Percentiles rank a stretch among this genome's conserved stretches.
Conservation (phyloP, 2,797 vertebrate genomes). For the Sebastes baramenuke region DNA sequence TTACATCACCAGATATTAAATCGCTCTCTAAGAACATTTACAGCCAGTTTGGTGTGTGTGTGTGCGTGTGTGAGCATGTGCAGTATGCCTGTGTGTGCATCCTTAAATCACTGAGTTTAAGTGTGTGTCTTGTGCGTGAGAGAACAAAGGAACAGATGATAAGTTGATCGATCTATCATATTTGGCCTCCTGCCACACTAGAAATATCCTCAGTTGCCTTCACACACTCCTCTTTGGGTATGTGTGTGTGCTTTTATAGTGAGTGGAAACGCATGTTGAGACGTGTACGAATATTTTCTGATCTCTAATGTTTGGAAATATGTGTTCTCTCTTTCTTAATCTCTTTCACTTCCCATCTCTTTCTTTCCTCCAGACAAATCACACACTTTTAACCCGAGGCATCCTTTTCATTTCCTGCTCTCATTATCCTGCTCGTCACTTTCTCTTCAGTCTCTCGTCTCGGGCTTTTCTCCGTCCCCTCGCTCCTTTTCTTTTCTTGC, state of each 20-base stretch:
- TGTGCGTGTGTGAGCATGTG: not conserved
- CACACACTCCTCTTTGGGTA: not conserved
- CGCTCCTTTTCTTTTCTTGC: slow-evolving; percentile 14
- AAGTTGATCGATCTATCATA: slow-evolving; percentile 25
- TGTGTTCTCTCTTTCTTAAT: not conserved
- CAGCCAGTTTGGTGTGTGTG: not conserved
- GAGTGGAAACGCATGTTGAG: slow-evolving; percentile 10
- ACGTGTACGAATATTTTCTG: slow-evolving; percentile 37
- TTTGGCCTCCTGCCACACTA: slow-evolving; percentile 2
- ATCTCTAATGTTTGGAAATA: slow-evolving; percentile 17
- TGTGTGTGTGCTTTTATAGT: not conserved
- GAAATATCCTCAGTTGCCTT: slow-evolving; percentile 6
- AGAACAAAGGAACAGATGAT: slow-evolving; percentile 43
- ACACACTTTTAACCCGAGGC: slow-evolving; percentile 38
- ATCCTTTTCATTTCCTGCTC: slow-evolving; percentile 39
- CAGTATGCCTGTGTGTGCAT: not conserved
- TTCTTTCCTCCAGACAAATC: slow-evolving; percentile 30
- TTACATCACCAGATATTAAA: slow-evolving; percentile 23
- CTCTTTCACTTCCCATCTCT: slow-evolving; percentile 15
- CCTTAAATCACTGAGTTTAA: not conserved
- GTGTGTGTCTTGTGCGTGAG: not conserved
- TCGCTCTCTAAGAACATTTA: not conserved
- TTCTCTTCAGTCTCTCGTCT: slow-evolving; percentile 18
- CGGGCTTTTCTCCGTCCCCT: slow-evolving; percentile 4
- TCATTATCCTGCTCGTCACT: slow-evolving; percentile 27